phyloP scores from a whole-genome alignment of 2,888 invertebrate species.

The Drosophila meridionalis region DNA sequence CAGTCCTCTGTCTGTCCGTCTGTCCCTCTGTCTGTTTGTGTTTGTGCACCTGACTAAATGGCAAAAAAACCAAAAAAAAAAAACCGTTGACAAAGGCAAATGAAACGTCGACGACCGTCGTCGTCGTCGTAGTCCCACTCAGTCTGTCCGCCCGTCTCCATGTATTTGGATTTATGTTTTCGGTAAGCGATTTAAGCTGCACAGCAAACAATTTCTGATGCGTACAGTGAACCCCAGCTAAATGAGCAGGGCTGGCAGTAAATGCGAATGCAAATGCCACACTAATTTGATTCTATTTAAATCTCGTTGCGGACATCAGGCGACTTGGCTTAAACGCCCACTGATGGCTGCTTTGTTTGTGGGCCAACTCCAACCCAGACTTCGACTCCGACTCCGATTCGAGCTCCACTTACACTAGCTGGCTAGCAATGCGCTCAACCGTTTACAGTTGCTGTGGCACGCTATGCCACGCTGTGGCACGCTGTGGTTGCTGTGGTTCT shows the following conservation, averaged over 20 bases:
- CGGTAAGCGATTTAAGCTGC: slow-evolving; percentile 77
- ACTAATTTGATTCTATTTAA: slow-evolving; percentile 82
- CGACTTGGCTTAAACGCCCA: slow-evolving; percentile 77
- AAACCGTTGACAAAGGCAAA: slow-evolving; percentile 77
- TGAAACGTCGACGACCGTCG: slow-evolving; percentile 58
- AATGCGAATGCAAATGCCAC: slow-evolving; percentile 73
- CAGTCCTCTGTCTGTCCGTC: background rate
- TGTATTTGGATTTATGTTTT: slow-evolving; percentile 77
- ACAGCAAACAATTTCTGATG: slow-evolving; percentile 70
- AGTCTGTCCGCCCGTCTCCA: slow-evolving; percentile 29
- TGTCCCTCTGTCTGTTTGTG: slow-evolving; percentile 42
- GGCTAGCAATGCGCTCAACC: slow-evolving; percentile 16
- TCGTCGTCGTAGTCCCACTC: slow-evolving; percentile 3
- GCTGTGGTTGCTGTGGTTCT: slow-evolving; percentile 25
- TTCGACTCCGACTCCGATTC: background rate
- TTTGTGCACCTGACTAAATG: slow-evolving; percentile 75
- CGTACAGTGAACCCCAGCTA: slow-evolving; percentile 64
- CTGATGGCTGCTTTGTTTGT: slow-evolving; percentile 69
- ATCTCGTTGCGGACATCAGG: slow-evolving; percentile 81
- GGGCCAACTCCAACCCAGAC: background rate
- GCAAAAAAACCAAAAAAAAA: slow-evolving; percentile 65
- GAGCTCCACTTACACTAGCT: background rate
- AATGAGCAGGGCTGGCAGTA: slow-evolving; percentile 49
- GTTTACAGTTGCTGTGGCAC: slow-evolving; percentile 20
- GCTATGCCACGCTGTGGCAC: slow-evolving; percentile 18